These are phyloP conservation scores for Pentalonia nigronervosa DNA, from an alignment of 1,140 invertebrate genomes.

Conservation along the genomic window DNA sequence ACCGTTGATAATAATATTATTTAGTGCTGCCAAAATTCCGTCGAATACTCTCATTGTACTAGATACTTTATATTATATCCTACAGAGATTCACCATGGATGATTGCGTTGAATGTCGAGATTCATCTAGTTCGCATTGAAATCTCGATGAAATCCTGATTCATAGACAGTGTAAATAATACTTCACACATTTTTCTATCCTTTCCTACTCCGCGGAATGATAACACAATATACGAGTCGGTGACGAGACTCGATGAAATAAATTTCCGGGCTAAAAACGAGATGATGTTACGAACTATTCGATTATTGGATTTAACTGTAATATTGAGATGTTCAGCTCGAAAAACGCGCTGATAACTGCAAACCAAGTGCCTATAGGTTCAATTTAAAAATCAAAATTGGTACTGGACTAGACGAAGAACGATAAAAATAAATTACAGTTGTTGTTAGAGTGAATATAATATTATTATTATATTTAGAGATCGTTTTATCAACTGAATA, in stretches of 20 bases:
- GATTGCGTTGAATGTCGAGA: background rate
- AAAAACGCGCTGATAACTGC: background rate
- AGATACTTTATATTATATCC: background rate
- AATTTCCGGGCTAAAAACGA: background rate
- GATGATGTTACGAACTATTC: background rate
- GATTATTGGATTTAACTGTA: background rate
- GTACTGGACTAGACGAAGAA: background rate
- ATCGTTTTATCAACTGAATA: background rate
- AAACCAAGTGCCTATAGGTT: background rate
- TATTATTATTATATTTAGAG: background rate
- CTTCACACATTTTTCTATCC: background rate
- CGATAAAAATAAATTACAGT: background rate
- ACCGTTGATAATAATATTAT: background rate
- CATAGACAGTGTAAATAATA: background rate
- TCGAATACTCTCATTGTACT: background rate
- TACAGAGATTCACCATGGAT: background rate
- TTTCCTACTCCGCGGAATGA: background rate
- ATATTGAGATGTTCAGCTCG: background rate
- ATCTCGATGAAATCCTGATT: background rate
- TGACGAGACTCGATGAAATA: too few relatives aligned
- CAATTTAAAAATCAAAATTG: background rate
- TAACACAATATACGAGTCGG: background rate
- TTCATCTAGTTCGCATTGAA: background rate
- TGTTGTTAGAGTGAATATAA: background rate
- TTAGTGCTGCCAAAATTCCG: background rate